Evolutionary conservation across 2,888 invertebrate genomes (phyloP).

Genomic region (Geotrupes spiniger): DNA sequence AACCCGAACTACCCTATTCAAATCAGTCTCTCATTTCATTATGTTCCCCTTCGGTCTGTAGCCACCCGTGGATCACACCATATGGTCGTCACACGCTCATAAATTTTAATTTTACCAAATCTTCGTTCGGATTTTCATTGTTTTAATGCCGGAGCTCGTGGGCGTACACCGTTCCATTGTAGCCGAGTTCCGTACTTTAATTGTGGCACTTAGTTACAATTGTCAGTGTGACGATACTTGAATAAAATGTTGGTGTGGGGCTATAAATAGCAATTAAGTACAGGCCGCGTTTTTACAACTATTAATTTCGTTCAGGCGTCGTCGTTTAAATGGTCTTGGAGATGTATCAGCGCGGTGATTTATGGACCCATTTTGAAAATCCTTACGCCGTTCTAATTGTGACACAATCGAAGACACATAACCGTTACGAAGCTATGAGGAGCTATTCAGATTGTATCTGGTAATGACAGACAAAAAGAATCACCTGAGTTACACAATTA

Average conservation of each 20-base stretch:
- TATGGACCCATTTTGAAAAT: conserved; percentile 13
- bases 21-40: conserved; percentile 28
- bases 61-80: conserved; percentile 34
- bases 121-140: conserved; percentile 29
- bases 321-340: conserved; percentile 1
- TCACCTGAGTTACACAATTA: no score
- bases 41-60: conserved; percentile 29
- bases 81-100: conserved; percentile 37
- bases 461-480: no score
- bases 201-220: conserved; percentile 41
- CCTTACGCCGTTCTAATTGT: conserved; percentile 1
- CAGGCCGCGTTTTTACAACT: conserved; percentile 26
- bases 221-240: conserved; percentile 38
- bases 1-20: conserved; percentile 29
- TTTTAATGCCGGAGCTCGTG: conserved; percentile 26
- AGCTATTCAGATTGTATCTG: no score
- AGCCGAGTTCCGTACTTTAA: conserved; percentile 34
- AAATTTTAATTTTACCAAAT: conserved; percentile 40
- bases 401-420: background rate
- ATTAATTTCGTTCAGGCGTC: conserved; percentile 12
- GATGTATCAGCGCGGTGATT: conserved; percentile 4
- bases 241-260: conserved; percentile 37
- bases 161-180: conserved; percentile 33
- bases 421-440: no score
- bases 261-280: conserved; percentile 44